A percentile compares a stretch with the other conserved stretches of the same genome.
These are phyloP conservation scores for Campoletis sonorensis DNA, from an alignment of 1,140 invertebrate species.

Conservation along the genomic window DNA sequence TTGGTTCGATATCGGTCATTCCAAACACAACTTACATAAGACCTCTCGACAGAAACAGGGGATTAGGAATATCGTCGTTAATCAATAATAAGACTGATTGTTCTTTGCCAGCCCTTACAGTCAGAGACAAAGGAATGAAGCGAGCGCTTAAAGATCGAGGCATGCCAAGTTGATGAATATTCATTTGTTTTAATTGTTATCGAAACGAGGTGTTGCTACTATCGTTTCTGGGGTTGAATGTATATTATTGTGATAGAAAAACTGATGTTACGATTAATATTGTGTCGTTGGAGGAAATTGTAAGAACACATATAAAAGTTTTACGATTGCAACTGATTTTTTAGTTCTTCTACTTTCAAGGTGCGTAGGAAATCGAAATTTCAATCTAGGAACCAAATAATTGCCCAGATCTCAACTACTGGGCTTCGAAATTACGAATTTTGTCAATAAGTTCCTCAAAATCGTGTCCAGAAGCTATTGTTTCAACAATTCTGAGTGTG, in stretches of 20 bases:
- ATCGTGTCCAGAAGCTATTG: too few relatives aligned
- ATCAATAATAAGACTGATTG: conserved; percentile 51
- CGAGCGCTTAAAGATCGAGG: neutral
- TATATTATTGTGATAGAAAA: conserved; percentile 5
- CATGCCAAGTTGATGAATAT: conserved; percentile 33
- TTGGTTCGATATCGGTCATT: conserved; percentile 62
- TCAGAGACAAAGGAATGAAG: conserved; percentile 45
- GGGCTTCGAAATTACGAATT: too few relatives aligned
- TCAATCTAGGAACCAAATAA: too few relatives aligned
- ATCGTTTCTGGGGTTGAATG: neutral
- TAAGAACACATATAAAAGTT: neutral
- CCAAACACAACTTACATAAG: conserved; percentile 65
- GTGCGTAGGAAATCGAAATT: neutral
- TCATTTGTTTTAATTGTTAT: neutral
- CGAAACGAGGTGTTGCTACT: neutral
- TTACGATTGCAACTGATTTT: neutral
- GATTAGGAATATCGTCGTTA: conserved; percentile 52
- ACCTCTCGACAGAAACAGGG: conserved; percentile 61
- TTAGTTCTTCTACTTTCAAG: neutral
- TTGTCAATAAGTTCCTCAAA: too few relatives aligned
- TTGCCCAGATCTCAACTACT: too few relatives aligned
- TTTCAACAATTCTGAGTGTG: too few relatives aligned
- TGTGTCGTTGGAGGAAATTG: conserved; percentile 7
- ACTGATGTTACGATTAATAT: neutral
- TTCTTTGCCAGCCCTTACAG: conserved; percentile 55